Conservation (phyloP, 2,113 vertebrate species). For the Lynx canadensis region DNA sequence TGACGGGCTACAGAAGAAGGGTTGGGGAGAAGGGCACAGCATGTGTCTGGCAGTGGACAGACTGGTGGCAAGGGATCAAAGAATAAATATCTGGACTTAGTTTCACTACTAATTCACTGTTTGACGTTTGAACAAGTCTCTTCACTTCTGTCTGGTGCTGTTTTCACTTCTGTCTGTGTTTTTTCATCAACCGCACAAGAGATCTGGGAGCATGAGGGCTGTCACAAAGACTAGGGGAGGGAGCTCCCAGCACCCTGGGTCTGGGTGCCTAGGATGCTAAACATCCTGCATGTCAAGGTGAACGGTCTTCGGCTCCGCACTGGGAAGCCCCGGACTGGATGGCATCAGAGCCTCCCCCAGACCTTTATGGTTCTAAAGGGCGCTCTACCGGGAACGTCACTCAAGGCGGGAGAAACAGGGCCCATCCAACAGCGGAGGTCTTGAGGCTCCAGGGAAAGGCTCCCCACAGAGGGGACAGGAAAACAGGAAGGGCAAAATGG, state of each 20-base stretch:
- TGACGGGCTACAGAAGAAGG: not conserved
- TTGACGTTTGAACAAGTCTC: not conserved
- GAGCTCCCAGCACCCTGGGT: not conserved
- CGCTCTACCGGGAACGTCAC: not conserved
- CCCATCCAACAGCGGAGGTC: not conserved
- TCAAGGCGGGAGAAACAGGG: not conserved
- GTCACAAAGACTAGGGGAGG: not conserved
- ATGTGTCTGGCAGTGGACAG: not conserved
- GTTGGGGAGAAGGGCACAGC: not conserved
- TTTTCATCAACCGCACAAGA: not conserved
- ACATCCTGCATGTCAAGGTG: not conserved
- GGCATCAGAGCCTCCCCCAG: not conserved
- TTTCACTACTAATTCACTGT: not conserved
- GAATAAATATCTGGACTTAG: not conserved
- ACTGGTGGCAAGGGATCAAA: not conserved
- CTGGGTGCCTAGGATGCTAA: not conserved
- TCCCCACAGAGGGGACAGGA: not conserved
- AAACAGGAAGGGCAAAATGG: not conserved
- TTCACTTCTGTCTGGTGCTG: not conserved
- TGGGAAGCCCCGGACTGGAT: not conserved
- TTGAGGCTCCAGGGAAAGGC: not conserved
- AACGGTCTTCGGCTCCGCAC: not conserved
- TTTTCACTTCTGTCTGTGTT: not conserved
- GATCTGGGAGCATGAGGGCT: not conserved
- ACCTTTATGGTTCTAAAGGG: not conserved